Conservation (phyloP, 1,140 invertebrate species). For the Caenorhabditis remanei region DNA sequence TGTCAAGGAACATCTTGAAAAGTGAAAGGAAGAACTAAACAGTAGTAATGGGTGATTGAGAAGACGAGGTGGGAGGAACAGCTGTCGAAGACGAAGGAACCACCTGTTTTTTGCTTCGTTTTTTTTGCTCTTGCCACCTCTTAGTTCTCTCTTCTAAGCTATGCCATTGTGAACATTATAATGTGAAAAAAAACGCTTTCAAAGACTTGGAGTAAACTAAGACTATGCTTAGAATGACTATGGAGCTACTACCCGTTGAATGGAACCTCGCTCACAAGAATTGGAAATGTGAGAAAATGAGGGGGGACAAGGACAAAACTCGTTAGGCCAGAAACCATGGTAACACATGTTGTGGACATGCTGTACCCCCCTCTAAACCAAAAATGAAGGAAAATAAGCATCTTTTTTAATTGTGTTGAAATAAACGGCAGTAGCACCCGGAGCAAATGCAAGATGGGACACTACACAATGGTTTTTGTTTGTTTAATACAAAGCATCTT, state of each 20-base stretch:
- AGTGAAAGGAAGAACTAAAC: neutral
- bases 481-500: conserved; percentile 48
- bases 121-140: neutral
- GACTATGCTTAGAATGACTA: too few species aligned
- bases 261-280: too few species aligned
- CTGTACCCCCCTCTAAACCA: neutral
- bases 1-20: neutral
- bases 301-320: too few species aligned
- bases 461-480: conserved; percentile 56
- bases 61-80: conserved; percentile 28
- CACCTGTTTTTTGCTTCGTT: conserved; percentile 24
- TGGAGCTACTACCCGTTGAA: too few species aligned
- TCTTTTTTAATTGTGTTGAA: conserved; percentile 31
- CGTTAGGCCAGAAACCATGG: too few species aligned
- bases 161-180: conserved; percentile 18
- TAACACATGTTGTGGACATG: neutral
- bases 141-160: neutral
- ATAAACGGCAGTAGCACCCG: conserved; percentile 30
- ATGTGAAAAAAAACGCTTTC: too few species aligned
- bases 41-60: conserved; percentile 8
- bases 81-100: neutral
- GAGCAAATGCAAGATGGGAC: conserved; percentile 41
- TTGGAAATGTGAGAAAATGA: too few species aligned
- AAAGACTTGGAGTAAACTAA: neutral
- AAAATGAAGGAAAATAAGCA: neutral